Conservation (phyloP, 1,140 invertebrate species). For the Brachionus rotundiformis region DNA sequence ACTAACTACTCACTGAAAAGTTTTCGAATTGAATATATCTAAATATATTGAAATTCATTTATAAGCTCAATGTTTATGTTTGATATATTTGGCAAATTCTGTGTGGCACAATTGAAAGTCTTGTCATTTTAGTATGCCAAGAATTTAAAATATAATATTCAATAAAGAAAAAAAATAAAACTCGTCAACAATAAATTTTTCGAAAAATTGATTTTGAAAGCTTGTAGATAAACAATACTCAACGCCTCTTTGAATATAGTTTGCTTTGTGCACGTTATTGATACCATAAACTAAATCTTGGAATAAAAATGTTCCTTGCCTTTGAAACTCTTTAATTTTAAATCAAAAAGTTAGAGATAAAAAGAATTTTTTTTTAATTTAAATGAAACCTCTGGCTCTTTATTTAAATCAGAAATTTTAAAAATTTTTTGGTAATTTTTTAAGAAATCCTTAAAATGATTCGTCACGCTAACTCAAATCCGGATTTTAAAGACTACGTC, state of each 20-base stretch:
- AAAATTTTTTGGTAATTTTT: no score
- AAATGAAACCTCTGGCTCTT: background rate
- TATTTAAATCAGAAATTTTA: background rate
- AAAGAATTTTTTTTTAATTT: background rate
- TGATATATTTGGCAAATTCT: background rate
- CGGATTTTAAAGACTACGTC: background rate
- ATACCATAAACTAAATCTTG: background rate
- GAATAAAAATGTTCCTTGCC: background rate
- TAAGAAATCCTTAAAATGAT: no score
- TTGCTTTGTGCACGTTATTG: background rate
- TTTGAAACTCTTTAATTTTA: background rate
- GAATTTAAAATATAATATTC: background rate
- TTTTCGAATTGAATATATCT: background rate
- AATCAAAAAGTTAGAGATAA: background rate
- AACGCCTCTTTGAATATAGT: background rate
- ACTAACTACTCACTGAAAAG: background rate
- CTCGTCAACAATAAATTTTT: background rate
- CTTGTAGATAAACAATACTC: background rate
- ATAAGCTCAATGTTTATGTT: background rate
- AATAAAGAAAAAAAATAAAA: background rate
- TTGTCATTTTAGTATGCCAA: background rate
- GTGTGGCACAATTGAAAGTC: background rate
- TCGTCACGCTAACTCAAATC: background rate
- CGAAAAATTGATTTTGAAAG: slow-evolving; percentile 2
- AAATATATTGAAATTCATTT: background rate